Base-by-base conservation (phyloP, 64 coral and sea anemone species). In the Stichodactyla mertensii region DNA sequence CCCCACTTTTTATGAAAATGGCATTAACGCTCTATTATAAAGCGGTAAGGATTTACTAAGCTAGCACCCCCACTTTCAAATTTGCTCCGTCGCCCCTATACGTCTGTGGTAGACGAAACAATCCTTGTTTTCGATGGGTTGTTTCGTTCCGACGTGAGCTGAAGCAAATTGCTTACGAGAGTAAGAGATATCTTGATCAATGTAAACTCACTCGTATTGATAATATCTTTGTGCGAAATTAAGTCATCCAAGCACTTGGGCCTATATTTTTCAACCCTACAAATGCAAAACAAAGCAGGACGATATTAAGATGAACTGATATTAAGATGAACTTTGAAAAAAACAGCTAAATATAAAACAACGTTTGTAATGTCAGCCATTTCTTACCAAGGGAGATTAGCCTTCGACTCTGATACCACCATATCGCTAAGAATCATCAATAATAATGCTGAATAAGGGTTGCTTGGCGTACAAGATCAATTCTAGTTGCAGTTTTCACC, bases 181-280 rank as follows among this genome's bases (percentile, higher is more conserved):
- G 20, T 20, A 52, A 74, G 14, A 31, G 36, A 45, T 45, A 45
- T 45, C 36, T 2, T 45, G 36, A 45, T 45, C 36, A 45, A 45
- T 1, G 36, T 2, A 45, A 45, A 87, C 97, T 86, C 89, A 99
- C 97, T 99, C 89, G 97, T 99, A 70, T 78, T 95, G 57, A 99
- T 95, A 14, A 99, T 99, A 69, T 99, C 97, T 58, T 88, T 95
- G 83, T 99, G 97, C 9, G 97, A 99, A 45, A 99, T 99, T 18
- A 99, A 87, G 55, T 99, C 97, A 78, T 93, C 88, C 28, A 99
- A 88, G 57, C 85, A 94, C 52, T 95, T 95, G 4, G 97, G 97
- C 52, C 97, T 80, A 77, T 99, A 99, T 85, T 99, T 99, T 83
- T 99, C 97, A 85, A 99, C 97, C 97, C 97, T 99, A 82, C n/a